Conservation (phyloP, 2,888 invertebrate species). For the Trypoxylon attenuatum region DNA sequence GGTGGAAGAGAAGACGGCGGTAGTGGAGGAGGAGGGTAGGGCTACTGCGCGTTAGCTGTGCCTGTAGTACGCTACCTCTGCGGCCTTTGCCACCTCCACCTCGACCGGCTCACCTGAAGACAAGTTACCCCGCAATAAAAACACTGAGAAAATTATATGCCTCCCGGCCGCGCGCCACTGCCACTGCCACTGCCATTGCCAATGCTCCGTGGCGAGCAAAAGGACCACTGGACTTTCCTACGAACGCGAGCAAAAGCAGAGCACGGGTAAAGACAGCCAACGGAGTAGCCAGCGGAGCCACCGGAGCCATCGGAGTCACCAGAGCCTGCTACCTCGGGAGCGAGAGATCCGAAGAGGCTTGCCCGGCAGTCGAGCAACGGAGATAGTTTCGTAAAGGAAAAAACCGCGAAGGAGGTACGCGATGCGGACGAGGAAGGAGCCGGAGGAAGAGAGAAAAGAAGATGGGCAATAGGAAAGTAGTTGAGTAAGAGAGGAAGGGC, state of each 20-base stretch:
- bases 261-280: constrained; percentile 42
- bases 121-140: constrained; percentile 75
- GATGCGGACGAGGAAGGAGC: constrained; percentile 21
- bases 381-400: constrained; percentile 33
- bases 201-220: constrained; percentile 53
- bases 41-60: constrained; percentile 74
- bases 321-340: constrained; percentile 12
- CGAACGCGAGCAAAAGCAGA: constrained; percentile 57
- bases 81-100: constrained; percentile 68
- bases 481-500: constrained; percentile 7
- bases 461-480: not conserved
- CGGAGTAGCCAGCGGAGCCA: constrained; percentile 9
- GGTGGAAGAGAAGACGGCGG: constrained; percentile 17
- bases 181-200: constrained; percentile 34
- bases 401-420: constrained; percentile 24
- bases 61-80: constrained; percentile 69
- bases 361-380: constrained; percentile 19
- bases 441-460: constrained; percentile 11
- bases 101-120: constrained; percentile 72
- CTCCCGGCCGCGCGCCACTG: constrained; percentile 66
- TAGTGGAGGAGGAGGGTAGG: constrained; percentile 50
- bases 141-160: constrained; percentile 74
- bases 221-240: constrained; percentile 70
- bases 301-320: not conserved
- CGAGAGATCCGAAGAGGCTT: constrained; percentile 17